Evolutionary conservation across 2,797 vertebrate genomes (phyloP).

Genomic region (Gymnothorax javanicus): DNA sequence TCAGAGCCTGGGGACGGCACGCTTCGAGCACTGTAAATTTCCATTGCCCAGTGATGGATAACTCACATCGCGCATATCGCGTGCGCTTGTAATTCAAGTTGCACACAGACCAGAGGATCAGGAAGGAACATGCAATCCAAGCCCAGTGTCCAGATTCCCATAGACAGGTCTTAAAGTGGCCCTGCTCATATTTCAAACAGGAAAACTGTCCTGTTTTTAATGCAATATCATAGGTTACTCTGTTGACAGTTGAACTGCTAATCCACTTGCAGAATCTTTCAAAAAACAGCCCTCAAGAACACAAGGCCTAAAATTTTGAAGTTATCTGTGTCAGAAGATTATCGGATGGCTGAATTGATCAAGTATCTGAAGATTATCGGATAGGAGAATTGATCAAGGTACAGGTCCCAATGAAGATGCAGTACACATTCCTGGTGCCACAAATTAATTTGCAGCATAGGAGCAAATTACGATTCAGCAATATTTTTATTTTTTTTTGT

Average conservation of each 20-base stretch:
- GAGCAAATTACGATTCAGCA: not conserved
- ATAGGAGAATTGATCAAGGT: constrained; percentile 20
- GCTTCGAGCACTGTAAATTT: constrained; percentile 54
- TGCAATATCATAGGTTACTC: not conserved
- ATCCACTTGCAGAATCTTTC: too few relatives aligned
- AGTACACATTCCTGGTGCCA: not conserved
- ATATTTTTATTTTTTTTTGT: too few relatives aligned
- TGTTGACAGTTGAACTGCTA: not conserved
- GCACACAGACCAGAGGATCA: constrained; percentile 10
- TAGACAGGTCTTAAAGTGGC: not conserved
- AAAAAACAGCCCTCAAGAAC: too few relatives aligned
- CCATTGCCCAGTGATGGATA: constrained; percentile 45
- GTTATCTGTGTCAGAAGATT: constrained; percentile 3
- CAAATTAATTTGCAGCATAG: not conserved
- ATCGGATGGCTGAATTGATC: constrained; percentile 22
- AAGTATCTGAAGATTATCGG: constrained; percentile 31
- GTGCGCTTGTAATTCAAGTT: constrained; percentile 47
- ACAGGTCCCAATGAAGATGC: not conserved
- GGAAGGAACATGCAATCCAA: constrained; percentile 40
- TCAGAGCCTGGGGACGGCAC: constrained; percentile 40
- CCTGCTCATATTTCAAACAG: not conserved
- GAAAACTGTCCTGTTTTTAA: not conserved
- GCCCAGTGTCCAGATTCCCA: constrained; percentile 36
- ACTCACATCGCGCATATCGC: constrained; percentile 34
- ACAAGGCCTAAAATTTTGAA: too few relatives aligned